Base-by-base conservation (phyloP, 2,113 vertebrate species). In the Gadus macrocephalus region DNA sequence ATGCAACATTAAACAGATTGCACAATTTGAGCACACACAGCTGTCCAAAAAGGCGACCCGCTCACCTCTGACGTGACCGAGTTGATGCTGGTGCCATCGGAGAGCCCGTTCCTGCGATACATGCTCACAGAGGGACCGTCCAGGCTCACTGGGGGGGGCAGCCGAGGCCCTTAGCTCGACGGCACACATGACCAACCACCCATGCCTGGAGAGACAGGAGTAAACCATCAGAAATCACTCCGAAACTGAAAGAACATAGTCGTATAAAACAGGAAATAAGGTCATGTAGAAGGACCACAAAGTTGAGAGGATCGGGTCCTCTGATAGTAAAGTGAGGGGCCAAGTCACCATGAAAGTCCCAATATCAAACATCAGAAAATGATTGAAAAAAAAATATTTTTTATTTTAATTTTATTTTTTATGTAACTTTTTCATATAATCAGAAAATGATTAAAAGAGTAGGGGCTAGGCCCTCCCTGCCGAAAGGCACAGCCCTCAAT, bases 21-120 rank as follows among this genome's bases (percentile, higher is more conserved):
- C 42, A 49, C 20, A 22, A 63, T 22, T 22, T 14, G 22, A 19
- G 22, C 62, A 28, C 62, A 28, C 62, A 63, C 62, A 63, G n/a
- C 17, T 20, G 58, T 60, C 8, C 42, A 49, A 49, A 49, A 49
- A 14, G 42, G 42, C 67, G 14, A 0, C 2, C 11, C 6, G 53
- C 72, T 72, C 83, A 91, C 90, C 90, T 90, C 89, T 28, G 90
- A 89, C 66, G 84, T 85, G 81, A 88, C 68, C 11, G 91, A 92
- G 55, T 88, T 85, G 86, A 91, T 85, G 84, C 89, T 90, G 72
- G 88, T 79, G 61, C 88, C 88, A 81, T 89, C 88, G 38, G 83
- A 88, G 59, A 91, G 89, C 63, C 91, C 91, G 81, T 92, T 91
- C 86, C 86, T 90, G 84, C 88, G 90, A 88, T 92, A 92, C 91